Evolutionary conservation across 2,888 invertebrate species (phyloP).

Genomic region (Trichopoda pennipes): DNA sequence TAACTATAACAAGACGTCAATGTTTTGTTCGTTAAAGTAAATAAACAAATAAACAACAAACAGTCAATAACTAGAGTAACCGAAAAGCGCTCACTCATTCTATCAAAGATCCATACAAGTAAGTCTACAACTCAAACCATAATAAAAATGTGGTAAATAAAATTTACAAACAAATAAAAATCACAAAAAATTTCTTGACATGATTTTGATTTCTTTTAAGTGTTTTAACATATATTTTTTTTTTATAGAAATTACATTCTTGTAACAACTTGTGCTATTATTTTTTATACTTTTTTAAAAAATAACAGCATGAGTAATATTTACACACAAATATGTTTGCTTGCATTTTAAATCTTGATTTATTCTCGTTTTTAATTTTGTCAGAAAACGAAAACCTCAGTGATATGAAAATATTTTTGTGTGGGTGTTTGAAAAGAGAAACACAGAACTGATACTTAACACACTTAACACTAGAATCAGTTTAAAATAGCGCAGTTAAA

Average conservation of each 20-base stretch:
- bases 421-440: too few relatives aligned
- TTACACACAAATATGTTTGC: conserved; percentile 18
- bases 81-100: conserved; percentile 39
- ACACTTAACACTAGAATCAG: too few relatives aligned
- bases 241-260: conserved; percentile 7
- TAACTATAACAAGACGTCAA: conserved; percentile 50
- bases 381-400: conserved; percentile 27
- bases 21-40: conserved; percentile 35
- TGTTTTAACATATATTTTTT: conserved; percentile 15
- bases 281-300: conserved; percentile 12
- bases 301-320: not conserved
- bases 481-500: too few relatives aligned
- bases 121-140: conserved; percentile 22
- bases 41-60: conserved; percentile 26
- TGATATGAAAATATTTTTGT: conserved; percentile 12
- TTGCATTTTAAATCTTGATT: conserved; percentile 35
- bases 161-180: conserved; percentile 27
- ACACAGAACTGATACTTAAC: too few relatives aligned
- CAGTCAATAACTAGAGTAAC: conserved; percentile 1
- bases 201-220: conserved; percentile 37
- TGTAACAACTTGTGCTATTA: conserved; percentile 24
- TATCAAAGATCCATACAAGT: not conserved
- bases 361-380: conserved; percentile 30
- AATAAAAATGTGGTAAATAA: conserved; percentile 5
- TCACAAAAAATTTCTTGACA: conserved; percentile 42